Evolutionary conservation across 2,113 vertebrate genomes (phyloP), one percentile per base, ranked within the genome.

Genomic region (Podocnemis expansa): DNA sequence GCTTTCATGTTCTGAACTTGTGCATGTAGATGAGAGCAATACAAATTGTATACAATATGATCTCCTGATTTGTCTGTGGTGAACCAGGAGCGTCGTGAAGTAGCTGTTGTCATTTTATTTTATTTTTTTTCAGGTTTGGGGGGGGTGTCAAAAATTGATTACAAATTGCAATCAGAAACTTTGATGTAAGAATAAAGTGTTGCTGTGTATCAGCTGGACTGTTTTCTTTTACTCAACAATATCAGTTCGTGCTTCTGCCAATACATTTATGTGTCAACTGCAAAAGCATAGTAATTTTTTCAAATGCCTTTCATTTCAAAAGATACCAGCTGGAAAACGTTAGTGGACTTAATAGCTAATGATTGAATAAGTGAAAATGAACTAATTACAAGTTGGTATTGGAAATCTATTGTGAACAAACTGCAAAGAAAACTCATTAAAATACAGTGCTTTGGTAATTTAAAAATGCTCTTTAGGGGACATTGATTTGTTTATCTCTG

Each of bases 311-410:
- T 96, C 67, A 60, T 96, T 97, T 97, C 84, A 60, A 95, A 96
- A 97, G 94, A 76, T 89, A 70, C 79, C 85, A 88, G 94, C 95
- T 96, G 93, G 96, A 96, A 95, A 95, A 93, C 76, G 80, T 96
- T 95, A 91, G 2, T 4, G 14, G 82, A 67, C 93, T 96, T 94
- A 45, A 87, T 56, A 49, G 27, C 34, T 70, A 97, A 97, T 1
- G 8, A 92, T 89, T 94, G 96, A 95, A 82, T 83, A 91, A 91
- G 82, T 97, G 96, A 96, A 98, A 98, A 96, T 95, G 78, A 97
- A 96, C 96, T 98, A 97, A 98, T 98, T 98, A 96, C 90, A 97
- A 85, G 91, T 96, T 97, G 90, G 95, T 98, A 98, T 96, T 96
- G 96, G 96, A 98, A 98, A 98, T 97, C 96, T 60, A 95, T 98